Base-by-base conservation (phyloP, 2,113 vertebrate genomes). In the Caranx melampygus region DNA sequence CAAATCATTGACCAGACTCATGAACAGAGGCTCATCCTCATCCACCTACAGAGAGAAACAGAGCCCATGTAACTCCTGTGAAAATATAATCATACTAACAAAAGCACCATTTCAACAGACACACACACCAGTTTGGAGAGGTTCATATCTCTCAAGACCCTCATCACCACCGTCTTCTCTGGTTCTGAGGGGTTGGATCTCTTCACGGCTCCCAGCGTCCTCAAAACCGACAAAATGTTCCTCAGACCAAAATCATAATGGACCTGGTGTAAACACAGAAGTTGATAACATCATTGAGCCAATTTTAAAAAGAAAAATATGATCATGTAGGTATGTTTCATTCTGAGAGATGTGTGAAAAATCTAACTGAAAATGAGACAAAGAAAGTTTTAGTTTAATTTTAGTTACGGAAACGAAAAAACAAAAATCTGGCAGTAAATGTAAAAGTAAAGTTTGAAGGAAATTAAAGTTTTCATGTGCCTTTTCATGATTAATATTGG, bases 11-110 rank as follows among this genome's bases (percentile, higher is more conserved):
- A 96, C 96, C 83, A 97, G 92, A 87, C 95, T 96, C 94, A 96
- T 95, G 54, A 96, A 97, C 73, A 97, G 91, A 76, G 95, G 96
- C 84, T 96, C 96, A 37, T 97, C 96, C 82, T 96, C 96, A 84
- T 97, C 96, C 44, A 97, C 95, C 96, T 97, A 7, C 87, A 75
- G 42, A 54, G 59, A 60, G 3, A 60, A 0, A 31, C 5, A 58
- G 55, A 58, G 11, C 21, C 51, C 20, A 20, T n/a, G 18, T n/a
- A 20, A 52, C 49, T 52, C 6, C 16, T 52, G 49, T 51, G 49
- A 51, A 20, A 20, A 20, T 51, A 0, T 51, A 7, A 8, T 8
- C 20, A 6, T 37, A 60, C 8, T 35, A 8, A n/a, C 10, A 62
- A 20, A 26, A 11, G 26, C 52, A 55, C 61, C 13, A 44, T 26